These are phyloP conservation scores for Leptocoma aspasia DNA, from an alignment of 2,113 vertebrate genomes.

Conservation along the genomic window DNA sequence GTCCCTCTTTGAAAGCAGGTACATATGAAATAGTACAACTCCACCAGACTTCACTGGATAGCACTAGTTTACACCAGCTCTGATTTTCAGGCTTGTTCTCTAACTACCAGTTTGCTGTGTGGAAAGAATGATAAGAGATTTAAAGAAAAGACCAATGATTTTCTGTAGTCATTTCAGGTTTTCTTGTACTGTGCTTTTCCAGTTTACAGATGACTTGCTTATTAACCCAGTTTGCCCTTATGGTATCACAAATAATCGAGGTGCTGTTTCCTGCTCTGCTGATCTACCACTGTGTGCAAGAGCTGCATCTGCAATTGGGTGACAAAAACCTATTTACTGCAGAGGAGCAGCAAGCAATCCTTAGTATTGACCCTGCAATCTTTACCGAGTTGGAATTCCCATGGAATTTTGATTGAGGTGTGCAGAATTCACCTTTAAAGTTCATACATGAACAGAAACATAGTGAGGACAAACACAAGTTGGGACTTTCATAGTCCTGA, in stretches of 20 bases:
- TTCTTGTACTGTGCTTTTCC: background rate
- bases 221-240: background rate
- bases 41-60: background rate
- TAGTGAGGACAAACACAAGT: background rate
- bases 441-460: background rate
- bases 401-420: background rate
- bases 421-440: background rate
- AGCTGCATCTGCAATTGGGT: background rate
- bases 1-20: background rate
- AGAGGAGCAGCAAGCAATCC: background rate
- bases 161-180: background rate
- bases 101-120: background rate
- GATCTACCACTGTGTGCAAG: background rate
- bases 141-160: background rate
- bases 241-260: background rate
- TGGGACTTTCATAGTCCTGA: background rate
- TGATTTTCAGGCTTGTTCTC: background rate
- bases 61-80: background rate
- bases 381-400: background rate
- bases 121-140: background rate
- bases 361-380: background rate
- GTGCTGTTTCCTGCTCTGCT: background rate
- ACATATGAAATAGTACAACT: background rate
- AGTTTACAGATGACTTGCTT: background rate
- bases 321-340: background rate